A percentile compares a stretch with the other conserved stretches of the same genome.
Conservation (phyloP, 1,140 invertebrate species). For the Apis florea region DNA sequence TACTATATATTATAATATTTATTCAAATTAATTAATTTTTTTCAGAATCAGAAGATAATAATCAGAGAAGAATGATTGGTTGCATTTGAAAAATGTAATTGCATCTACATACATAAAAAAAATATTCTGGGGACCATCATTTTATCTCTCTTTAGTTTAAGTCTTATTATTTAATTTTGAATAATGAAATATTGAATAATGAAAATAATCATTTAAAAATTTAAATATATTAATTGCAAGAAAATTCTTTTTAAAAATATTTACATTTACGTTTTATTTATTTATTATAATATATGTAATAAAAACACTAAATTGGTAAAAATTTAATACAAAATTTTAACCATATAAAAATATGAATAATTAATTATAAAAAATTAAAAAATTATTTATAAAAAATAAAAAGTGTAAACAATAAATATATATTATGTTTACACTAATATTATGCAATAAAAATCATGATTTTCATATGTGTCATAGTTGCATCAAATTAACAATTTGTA, state of each 20-base stretch:
- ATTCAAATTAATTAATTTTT: background rate
- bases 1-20: background rate
- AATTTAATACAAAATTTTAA: background rate
- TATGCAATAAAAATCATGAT: too few species aligned
- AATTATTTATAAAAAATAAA: background rate
- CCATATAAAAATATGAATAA: background rate
- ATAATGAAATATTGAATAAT: background rate
- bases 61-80: slow-evolving; percentile 17
- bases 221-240: background rate
- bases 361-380: too few species aligned
- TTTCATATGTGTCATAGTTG: too few species aligned
- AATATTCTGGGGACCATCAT: background rate
- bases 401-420: too few species aligned
- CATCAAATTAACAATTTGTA: too few species aligned
- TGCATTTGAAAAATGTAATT: background rate
- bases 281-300: background rate
- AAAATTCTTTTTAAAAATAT: slow-evolving; percentile 4
- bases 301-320: background rate
- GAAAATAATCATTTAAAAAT: background rate
- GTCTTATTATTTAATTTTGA: background rate
- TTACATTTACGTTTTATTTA: background rate
- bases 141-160: background rate
- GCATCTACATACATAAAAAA: background rate
- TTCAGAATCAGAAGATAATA: slow-evolving; percentile 17
- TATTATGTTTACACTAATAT: too few species aligned